A percentile compares a stretch with the other conserved stretches of the same genome.
These are phyloP conservation scores for Picathartes gymnocephalus DNA, from an alignment of 2,113 vertebrate species.

Conservation along the genomic window DNA sequence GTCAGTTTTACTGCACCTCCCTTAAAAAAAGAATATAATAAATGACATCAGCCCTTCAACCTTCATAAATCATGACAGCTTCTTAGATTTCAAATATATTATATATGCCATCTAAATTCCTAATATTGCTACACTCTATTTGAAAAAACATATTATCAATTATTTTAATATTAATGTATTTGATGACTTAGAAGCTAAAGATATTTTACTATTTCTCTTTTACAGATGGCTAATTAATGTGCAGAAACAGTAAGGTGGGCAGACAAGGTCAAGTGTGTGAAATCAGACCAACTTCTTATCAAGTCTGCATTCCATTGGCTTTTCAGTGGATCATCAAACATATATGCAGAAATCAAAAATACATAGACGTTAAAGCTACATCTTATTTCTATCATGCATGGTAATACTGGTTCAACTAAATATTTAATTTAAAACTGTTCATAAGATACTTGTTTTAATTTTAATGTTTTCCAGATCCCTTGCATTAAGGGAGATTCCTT, in stretches of 20 bases:
- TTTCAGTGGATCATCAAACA: not conserved
- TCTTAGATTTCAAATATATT: not conserved
- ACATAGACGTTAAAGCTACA: not conserved
- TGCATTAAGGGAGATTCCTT: not conserved
- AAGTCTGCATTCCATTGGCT: not conserved
- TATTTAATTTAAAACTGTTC: not conserved
- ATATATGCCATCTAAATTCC: not conserved
- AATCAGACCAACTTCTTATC: not conserved
- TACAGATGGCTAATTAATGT: not conserved
- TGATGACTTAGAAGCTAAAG: not conserved
- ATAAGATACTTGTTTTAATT: not conserved
- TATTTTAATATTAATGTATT: not conserved
- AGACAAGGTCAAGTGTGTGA: not conserved
- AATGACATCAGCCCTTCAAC: not conserved
- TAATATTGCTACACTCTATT: not conserved
- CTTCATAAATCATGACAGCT: not conserved
- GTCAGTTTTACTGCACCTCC: not conserved
- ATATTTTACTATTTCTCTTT: not conserved
- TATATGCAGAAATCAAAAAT: not conserved
- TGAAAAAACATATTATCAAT: not conserved
- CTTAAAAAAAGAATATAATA: not conserved
- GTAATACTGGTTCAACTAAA: not conserved
- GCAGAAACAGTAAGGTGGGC: not conserved
- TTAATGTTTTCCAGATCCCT: not conserved
- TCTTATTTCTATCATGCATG: accelerated